Evolutionary conservation across 2,113 vertebrate genomes (phyloP), one percentile per base, ranked within the genome.

Genomic region (Orcinus orca): DNA sequence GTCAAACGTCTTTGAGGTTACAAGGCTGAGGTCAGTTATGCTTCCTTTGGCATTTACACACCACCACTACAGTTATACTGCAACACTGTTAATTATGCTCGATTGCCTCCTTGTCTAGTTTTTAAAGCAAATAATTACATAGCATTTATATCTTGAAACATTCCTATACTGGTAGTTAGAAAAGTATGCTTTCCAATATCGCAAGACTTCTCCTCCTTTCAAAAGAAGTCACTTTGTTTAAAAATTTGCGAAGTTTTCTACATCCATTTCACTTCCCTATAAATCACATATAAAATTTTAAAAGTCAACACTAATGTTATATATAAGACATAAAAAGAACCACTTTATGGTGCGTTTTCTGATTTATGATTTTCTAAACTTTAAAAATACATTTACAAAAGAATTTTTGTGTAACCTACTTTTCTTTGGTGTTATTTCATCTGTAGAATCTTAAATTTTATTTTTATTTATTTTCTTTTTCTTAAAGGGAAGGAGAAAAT

Each of bases 101-200:
- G 18, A 86, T 20, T 97, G 10, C 11, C 21, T 98, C 70, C 33
- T 91, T 89, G 83, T 87, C 41, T 5, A 33, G 36, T 36, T 81
- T 95, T 97, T 47, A 68, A 95, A 96, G 74, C 25, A 96, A 93
- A 83, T 95, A 97, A 97, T 97, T 98, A 62, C 0, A 79, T 25
- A 73, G 84, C 41, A 71, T 86, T 95, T 95, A 82, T 91, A 96
- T 73, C 63, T 77, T 50, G 25, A 92, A 94, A 91, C 33, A n/a
- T 77, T 68, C 36, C 21, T 88, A 29, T 73, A 96, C 53, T 62
- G 29, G 47, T 84, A 62, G 29, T 63, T 86, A 90, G 50, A 91
- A 95, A 95, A 91, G 68, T 77, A 81, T 74, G 74, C 29, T 95
- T 95, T 88, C 23, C 29, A 88, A 80, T 71, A 77, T 26, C 80